Base-by-base conservation (phyloP, 2,888 invertebrate genomes). In the Himalopsyche japonica region DNA sequence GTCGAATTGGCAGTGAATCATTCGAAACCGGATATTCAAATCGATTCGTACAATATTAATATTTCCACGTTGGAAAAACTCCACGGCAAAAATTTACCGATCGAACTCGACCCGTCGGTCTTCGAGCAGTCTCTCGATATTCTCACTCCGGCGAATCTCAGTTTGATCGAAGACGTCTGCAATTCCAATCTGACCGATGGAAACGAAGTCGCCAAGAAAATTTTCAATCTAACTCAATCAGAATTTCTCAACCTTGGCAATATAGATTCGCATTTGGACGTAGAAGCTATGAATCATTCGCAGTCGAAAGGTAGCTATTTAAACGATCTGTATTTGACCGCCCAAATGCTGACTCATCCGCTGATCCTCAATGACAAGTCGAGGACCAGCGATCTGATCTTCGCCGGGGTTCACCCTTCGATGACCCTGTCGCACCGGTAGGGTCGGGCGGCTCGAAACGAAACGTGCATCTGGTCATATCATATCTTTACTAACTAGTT, bases 391-490 rank as follows among this genome's bases (percentile, higher is more conserved):
- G n/a, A 77, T 77, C 34, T 20, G 18, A 37, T 77, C 20, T 77
- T 77, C 20, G n/a, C 15, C 0, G 37, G 37, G 34, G 34, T 76
- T 32, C 76, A 76, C 18, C 76, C 76, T 27, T 27, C 76, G 3
- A 32, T 18, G 76, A 76, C 76, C 18, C 34, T 77, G 8, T 32
- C 34, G 76, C 76, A 6, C 27, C 77, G 70, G 70, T 70, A 24
- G 70, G 24, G 24, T 70, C 57, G 76, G 83, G 76, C 49, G n/a
- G 15, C 48, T 47, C 27, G 34, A 76, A 76, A 34, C 49, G 47
- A 70, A 80, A 76, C 48, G 84, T 84, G 81, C 79, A 84, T 84
- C 84, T 84, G 84, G 84, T 84, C 84, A 81, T 84, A 84, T 83
- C 79, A 83, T 83, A 80, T 80, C 78, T 24, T 81, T 78, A 78